Conservation (phyloP, 2,113 vertebrate species). For the Scophthalmus maximus region DNA sequence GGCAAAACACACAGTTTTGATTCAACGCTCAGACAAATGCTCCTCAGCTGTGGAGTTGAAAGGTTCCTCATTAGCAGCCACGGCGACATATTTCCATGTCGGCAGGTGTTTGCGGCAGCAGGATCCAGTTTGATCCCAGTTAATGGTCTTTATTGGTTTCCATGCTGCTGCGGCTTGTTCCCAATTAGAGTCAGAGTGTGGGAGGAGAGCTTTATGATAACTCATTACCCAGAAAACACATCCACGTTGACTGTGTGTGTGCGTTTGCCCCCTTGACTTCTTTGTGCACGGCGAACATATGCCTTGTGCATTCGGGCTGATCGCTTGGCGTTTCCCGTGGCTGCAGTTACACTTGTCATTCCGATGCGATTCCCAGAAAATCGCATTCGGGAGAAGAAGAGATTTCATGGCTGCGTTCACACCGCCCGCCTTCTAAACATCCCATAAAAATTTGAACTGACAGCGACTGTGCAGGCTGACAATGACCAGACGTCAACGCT, state of each 20-base stretch:
- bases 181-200: conserved; percentile 62
- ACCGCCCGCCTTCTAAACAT: conserved; percentile 6
- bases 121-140: conserved; percentile 56
- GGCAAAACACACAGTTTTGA: not conserved
- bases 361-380: conserved; percentile 51
- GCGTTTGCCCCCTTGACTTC: not conserved
- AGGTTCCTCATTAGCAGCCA: not conserved
- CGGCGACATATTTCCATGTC: conserved; percentile 2
- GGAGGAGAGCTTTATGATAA: conserved; percentile 66
- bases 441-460: conserved; percentile 42
- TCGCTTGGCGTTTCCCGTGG: not conserved
- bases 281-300: not conserved
- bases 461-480: conserved; percentile 27
- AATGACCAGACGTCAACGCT: not conserved
- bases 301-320: not conserved
- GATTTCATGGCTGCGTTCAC: conserved; percentile 56
- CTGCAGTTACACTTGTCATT: conserved; percentile 47
- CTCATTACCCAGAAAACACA: conserved; percentile 48
- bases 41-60: not conserved
- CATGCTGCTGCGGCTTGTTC: conserved; percentile 40
- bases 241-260: conserved; percentile 2
- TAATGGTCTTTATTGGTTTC: conserved; percentile 49
- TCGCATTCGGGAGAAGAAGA: conserved; percentile 41
- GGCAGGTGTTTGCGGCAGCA: conserved; percentile 26
- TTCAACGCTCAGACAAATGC: not conserved